Base-by-base conservation (phyloP, 2,113 vertebrate species). In the Rhinoptilus africanus region DNA sequence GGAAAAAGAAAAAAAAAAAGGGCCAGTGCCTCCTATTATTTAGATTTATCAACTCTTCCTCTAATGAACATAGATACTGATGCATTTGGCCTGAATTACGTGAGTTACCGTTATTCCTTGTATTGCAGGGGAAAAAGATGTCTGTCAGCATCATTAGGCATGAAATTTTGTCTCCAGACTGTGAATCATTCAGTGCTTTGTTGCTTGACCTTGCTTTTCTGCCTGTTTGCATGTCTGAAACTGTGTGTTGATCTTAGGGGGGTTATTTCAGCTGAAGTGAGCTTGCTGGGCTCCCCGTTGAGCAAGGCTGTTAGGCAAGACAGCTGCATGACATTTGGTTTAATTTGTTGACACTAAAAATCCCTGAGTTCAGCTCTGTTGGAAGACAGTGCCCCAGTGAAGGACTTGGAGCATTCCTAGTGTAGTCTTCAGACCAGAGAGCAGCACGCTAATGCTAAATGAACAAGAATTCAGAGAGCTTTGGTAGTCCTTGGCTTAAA, bases 341-440 rank as follows among this genome's bases (percentile, higher is more conserved):
- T 94, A 93, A 96, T 96, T 71, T 92, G 82, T 96, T 96, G 88
- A 96, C 72, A 62, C 87, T 88, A 71, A 94, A 96, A 95, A 72
- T 73, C 82, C 39, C 77, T 47, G 89, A 86, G 41, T 95, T 96
- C 76, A 87, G 63, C 83, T 93, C 79, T 82, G 54, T 93, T 73
- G 67, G 91, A 88, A 78, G 81, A 45, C 75, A 84, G 79, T 83
- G 50, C 17, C 45, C 56, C 43, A 48, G 47, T 64, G 64, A 75
- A 94, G 84, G 79, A 93, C 79, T 89, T 48, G 24, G 39, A 93
- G 50, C 60, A 26, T 56, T 86, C 64, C 81, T 88, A 17, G 6
- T 3, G 1, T 41, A 35, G 9, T 41, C 19, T 81, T 82, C 64
- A 76, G 60, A 93, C 8, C 22, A 88, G 45, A 79, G 47, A 66